These are phyloP conservation scores for Hafferia zeledoni DNA, from an alignment of 2,797 vertebrate species.

Conservation along the genomic window DNA sequence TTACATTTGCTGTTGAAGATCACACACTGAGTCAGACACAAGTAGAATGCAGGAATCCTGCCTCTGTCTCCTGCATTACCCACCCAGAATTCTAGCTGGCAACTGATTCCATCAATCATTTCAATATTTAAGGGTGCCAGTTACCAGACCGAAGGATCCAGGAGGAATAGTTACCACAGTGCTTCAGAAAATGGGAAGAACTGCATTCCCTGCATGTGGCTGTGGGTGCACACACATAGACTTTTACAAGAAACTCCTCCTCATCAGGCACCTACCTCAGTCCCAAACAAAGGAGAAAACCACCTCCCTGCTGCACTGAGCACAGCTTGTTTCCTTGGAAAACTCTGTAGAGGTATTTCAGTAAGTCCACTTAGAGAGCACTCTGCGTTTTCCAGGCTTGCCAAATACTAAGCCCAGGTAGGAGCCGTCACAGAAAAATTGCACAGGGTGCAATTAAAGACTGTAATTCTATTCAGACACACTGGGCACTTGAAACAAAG, in stretches of 20 bases:
- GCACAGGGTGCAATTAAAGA: background rate
- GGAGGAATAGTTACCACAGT: background rate
- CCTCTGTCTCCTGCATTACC: background rate
- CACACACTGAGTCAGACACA: conserved; percentile 16
- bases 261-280: background rate
- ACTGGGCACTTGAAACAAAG: background rate
- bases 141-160: background rate
- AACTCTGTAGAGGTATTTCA: background rate
- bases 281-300: background rate
- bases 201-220: background rate
- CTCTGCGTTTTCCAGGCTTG: background rate
- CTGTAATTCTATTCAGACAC: background rate
- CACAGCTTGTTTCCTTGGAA: background rate
- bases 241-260: background rate
- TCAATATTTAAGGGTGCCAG: background rate
- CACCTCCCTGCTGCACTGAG: background rate
- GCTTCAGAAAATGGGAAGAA: background rate
- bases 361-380: background rate
- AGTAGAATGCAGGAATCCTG: conserved; percentile 16
- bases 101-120: background rate
- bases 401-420: background rate
- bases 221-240: background rate
- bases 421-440: background rate
- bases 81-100: background rate
- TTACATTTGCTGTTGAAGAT: conserved; percentile 24